Evolutionary conservation across 2,888 invertebrate species (phyloP).

Genomic region (Torymus aiolomorphi): DNA sequence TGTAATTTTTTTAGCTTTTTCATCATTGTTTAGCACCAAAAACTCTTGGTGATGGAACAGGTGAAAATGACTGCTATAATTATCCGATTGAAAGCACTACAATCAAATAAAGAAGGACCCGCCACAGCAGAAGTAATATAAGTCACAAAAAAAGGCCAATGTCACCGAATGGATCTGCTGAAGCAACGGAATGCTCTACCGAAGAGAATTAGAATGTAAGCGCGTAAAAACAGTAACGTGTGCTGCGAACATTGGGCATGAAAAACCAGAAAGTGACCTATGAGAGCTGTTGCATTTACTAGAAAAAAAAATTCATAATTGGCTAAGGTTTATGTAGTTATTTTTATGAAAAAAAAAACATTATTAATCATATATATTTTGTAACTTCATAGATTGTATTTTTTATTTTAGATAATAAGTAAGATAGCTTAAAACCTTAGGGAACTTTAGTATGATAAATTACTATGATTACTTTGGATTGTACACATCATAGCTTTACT

Average conservation of each 20-base stretch:
- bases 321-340: slow-evolving; percentile 39
- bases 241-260: slow-evolving; percentile 62
- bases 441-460: too few relatives aligned
- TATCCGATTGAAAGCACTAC: too few relatives aligned
- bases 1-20: slow-evolving; percentile 85
- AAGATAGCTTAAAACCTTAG: too few relatives aligned
- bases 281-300: slow-evolving; percentile 51
- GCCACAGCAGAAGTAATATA: slow-evolving; percentile 61
- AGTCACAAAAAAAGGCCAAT: slow-evolving; percentile 67
- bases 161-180: slow-evolving; percentile 67
- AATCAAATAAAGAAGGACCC: too few relatives aligned
- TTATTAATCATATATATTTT: too few relatives aligned
- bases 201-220: slow-evolving; percentile 67
- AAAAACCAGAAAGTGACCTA: slow-evolving; percentile 57
- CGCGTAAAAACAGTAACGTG: slow-evolving; percentile 69
- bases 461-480: too few relatives aligned
- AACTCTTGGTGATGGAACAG: slow-evolving; percentile 95
- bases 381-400: too few relatives aligned
- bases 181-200: slow-evolving; percentile 65
- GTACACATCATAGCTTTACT: slow-evolving; percentile 42
- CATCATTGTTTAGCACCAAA: slow-evolving; percentile 95
- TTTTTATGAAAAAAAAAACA: slow-evolving; percentile 37
- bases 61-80: too few relatives aligned
- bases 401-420: too few relatives aligned
- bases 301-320: slow-evolving; percentile 32